Evolutionary conservation across 64 coral and sea anemone genomes (phyloP).

Genomic region (Actinia tenebrosa): DNA sequence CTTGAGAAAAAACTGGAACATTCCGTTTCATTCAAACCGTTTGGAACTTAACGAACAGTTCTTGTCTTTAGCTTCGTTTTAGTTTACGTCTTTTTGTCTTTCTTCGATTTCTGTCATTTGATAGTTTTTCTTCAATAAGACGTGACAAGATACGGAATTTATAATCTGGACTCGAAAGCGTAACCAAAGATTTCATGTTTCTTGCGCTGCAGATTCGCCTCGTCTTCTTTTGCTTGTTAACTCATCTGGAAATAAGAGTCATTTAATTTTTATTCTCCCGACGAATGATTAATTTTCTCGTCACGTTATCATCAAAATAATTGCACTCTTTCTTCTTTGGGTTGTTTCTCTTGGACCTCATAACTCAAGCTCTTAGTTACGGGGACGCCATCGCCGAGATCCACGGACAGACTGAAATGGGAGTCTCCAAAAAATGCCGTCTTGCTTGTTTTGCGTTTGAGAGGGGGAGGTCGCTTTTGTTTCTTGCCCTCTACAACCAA

Average conservation of each 20-base stretch:
- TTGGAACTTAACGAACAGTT: too few relatives aligned
- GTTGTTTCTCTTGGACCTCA: neutral
- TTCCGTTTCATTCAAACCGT: too few relatives aligned
- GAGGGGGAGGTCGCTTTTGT: neutral
- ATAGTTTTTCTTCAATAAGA: too few relatives aligned
- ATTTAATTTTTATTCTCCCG: neutral
- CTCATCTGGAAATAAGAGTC: neutral
- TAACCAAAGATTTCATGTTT: too few relatives aligned
- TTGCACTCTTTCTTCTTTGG: neutral
- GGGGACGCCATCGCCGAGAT: conserved; percentile 12
- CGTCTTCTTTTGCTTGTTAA: neutral
- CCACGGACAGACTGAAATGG: conserved; percentile 29
- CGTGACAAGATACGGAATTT: too few relatives aligned
- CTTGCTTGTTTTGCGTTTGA: neutral
- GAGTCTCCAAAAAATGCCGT: conserved; percentile 35
- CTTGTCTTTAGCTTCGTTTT: too few relatives aligned
- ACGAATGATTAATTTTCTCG: neutral
- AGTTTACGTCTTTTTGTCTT: too few relatives aligned
- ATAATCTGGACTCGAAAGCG: too few relatives aligned
- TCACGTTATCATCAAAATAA: neutral
- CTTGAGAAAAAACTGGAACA: too few relatives aligned
- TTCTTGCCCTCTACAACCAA: conserved; percentile 43
- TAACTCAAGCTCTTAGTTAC: neutral
- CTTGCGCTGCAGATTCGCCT: too few relatives aligned
- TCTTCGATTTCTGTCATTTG: too few relatives aligned